These are phyloP conservation scores for Bhutanitis thaidina DNA, from an alignment of 2,888 invertebrate genomes.

Conservation along the genomic window DNA sequence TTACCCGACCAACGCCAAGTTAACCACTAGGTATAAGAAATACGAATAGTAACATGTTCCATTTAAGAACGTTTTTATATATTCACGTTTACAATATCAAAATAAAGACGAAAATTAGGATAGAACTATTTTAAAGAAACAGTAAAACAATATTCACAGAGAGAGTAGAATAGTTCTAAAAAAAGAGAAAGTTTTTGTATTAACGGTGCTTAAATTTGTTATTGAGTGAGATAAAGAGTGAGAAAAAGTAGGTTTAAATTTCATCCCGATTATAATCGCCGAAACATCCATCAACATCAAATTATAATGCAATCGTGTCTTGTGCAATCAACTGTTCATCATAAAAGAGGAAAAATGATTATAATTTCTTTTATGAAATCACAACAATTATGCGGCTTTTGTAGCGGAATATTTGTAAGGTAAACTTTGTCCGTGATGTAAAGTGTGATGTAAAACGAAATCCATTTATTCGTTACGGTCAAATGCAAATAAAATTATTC, in stretches of 20 bases:
- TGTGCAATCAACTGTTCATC: conserved; percentile 13
- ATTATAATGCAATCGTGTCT: conserved; percentile 13
- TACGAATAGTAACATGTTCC: too few species aligned
- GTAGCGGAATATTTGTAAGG: background rate
- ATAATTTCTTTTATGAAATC: conserved; percentile 9
- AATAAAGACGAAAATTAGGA: too few species aligned
- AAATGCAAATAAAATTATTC: too few species aligned
- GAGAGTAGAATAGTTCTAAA: too few species aligned
- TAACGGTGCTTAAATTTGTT: background rate
- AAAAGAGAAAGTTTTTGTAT: too few species aligned
- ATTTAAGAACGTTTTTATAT: too few species aligned
- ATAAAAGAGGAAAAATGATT: conserved; percentile 9
- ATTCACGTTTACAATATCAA: too few species aligned
- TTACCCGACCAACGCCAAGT: too few species aligned
- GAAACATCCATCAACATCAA: conserved; percentile 18
- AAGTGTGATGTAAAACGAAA: background rate
- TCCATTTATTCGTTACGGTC: background rate
- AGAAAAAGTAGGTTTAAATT: conserved; percentile 15
- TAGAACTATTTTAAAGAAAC: too few species aligned
- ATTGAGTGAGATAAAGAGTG: conserved; percentile 9
- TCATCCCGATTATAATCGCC: conserved; percentile 14
- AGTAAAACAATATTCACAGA: too few species aligned
- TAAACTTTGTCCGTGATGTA: background rate
- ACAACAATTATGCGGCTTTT: conserved; percentile 6
- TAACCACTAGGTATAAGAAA: too few species aligned